Conservation (phyloP, 2,888 invertebrate species). For the Mylabris sibirica region DNA sequence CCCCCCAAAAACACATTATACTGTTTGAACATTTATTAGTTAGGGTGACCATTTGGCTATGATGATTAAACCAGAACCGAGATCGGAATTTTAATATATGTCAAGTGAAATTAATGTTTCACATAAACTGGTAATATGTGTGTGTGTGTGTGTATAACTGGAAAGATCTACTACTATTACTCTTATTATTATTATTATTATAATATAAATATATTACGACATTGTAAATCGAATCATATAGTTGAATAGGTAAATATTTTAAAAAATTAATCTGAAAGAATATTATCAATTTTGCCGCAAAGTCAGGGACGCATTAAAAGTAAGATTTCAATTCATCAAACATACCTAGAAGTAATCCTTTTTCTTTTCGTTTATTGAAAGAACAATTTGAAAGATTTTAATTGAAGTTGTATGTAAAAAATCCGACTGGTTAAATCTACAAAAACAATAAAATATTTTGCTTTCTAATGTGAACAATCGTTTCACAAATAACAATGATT, state of each 20-base stretch:
- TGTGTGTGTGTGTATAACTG: not conserved
- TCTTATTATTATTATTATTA: too few species aligned
- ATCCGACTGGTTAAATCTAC: too few species aligned
- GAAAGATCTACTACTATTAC: not conserved
- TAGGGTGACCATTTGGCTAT: constrained; percentile 59
- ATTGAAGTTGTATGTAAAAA: too few species aligned
- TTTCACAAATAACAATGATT: too few species aligned
- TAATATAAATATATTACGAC: not conserved
- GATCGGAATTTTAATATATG: constrained; percentile 59
- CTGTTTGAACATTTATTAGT: constrained; percentile 59
- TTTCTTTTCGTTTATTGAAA: too few species aligned
- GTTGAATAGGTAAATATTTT: not conserved
- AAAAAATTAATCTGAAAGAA: too few species aligned
- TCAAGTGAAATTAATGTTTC: constrained; percentile 57
- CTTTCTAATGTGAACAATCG: too few species aligned
- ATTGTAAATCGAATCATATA: not conserved
- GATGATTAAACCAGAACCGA: constrained; percentile 55
- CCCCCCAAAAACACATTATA: constrained; percentile 45
- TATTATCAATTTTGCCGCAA: too few species aligned
- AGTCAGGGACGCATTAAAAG: not conserved
- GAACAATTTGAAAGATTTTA: too few species aligned
- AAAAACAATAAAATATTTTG: too few species aligned
- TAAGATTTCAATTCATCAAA: too few species aligned
- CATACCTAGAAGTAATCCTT: too few species aligned
- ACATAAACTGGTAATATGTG: constrained; percentile 25